Percentiles rank a stretch among this genome's conserved stretches.
Evolutionary conservation across 2,888 invertebrate species (phyloP).

Genomic region (Thysanoteuthis rhombus): DNA sequence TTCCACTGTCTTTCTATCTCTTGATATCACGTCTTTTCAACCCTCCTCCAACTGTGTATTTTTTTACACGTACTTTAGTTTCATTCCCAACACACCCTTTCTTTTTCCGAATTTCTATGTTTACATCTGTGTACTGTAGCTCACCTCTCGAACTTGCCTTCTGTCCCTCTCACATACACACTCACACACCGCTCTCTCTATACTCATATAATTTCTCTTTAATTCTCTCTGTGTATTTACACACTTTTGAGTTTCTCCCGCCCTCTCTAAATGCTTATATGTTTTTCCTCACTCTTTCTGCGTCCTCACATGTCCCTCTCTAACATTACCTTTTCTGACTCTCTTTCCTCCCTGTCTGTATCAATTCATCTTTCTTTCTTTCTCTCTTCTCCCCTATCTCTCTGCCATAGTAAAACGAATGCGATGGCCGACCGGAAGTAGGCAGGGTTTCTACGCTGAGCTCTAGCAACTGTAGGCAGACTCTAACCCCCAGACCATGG

Average conservation of each 20-base stretch:
- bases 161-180: background rate
- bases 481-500: background rate
- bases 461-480: background rate
- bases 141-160: background rate
- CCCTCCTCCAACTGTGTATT: too few relatives aligned
- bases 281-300: background rate
- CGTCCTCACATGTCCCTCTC: background rate
- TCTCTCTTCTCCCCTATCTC: background rate
- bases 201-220: too few relatives aligned
- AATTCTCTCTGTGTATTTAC: background rate
- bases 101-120: background rate
- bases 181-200: background rate
- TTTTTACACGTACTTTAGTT: background rate
- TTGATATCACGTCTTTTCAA: too few relatives aligned
- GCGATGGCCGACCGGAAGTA: constrained; percentile 26
- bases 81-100: background rate
- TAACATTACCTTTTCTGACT: background rate
- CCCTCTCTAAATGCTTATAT: too few relatives aligned
- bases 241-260: too few relatives aligned
- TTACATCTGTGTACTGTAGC: background rate
- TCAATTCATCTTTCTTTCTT: background rate
- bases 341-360: background rate
- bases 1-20: too few relatives aligned
- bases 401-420: background rate
- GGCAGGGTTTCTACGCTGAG: background rate